Percentiles rank a stretch among this genome's conserved stretches.
phyloP scores from a whole-genome alignment of 64 coral and sea anemone genomes.

The Porites lutea region DNA sequence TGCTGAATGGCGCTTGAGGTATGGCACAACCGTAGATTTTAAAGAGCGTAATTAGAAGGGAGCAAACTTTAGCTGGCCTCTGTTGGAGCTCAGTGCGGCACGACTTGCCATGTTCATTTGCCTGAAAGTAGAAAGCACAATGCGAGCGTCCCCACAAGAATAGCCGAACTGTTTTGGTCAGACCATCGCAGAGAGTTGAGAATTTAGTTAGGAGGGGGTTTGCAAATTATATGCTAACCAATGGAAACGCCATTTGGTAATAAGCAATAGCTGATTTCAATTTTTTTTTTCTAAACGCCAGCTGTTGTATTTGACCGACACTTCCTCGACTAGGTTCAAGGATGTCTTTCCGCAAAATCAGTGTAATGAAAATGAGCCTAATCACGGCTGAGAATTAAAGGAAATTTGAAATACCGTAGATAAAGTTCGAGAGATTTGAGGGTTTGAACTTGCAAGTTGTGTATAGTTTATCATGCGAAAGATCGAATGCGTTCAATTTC shows the following conservation, averaged over 20 bases:
- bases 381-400: too few species aligned
- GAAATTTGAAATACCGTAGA: too few species aligned
- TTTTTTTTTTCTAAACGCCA: background rate
- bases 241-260: background rate
- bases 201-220: conserved; percentile 8
- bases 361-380: too few species aligned
- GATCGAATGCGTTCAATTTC: too few species aligned
- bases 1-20: background rate
- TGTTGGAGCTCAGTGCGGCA: background rate
- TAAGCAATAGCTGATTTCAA: conserved; percentile 4
- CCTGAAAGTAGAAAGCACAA: conserved; percentile 15
- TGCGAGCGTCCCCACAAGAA: conserved; percentile 6
- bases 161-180: conserved; percentile 1
- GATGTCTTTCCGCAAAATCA: too few species aligned
- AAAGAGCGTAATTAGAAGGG: conserved; percentile 1
- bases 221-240: conserved; percentile 12
- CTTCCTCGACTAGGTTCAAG: too few species aligned
- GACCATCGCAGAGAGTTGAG: background rate
- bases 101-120: background rate
- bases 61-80: conserved; percentile 42
- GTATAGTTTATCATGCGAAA: too few species aligned
- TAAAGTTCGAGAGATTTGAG: too few species aligned
- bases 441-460: too few species aligned
- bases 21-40: background rate
- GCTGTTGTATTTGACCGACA: conserved; percentile 9